Percentiles rank a stretch among this genome's conserved stretches.
These are phyloP conservation scores for Quiscalus mexicanus DNA, from an alignment of 2,113 vertebrate genomes.

Conservation along the genomic window DNA sequence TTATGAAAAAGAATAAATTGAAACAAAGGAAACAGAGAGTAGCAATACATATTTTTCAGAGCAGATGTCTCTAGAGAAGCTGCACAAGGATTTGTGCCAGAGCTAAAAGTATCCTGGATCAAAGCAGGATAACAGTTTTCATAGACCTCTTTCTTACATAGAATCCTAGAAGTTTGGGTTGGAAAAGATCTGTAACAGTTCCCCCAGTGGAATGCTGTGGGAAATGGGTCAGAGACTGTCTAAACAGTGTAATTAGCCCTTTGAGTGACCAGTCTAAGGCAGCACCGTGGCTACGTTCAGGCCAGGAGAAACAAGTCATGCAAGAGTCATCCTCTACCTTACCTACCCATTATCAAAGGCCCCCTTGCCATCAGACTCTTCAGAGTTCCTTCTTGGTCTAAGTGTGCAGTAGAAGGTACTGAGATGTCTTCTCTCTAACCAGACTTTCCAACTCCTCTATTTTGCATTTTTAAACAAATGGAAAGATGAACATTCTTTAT, in stretches of 20 bases:
- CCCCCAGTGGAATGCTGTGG: not conserved
- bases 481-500: not conserved
- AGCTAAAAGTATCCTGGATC: not conserved
- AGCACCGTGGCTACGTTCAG: not conserved
- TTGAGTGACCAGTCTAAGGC: not conserved
- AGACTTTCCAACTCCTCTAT: not conserved
- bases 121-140: not conserved
- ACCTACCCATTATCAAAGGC: not conserved
- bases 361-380: not conserved
- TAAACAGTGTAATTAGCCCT: accelerated
- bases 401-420: not conserved
- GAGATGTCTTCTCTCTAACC: not conserved
- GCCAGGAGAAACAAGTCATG: not conserved
- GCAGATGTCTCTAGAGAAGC: not conserved
- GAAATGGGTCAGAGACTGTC: not conserved
- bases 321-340: not conserved
- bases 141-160: not conserved
- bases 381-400: not conserved
- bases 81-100: not conserved
- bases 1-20: not conserved
- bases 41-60: not conserved
- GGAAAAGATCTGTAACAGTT: not conserved
- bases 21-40: not conserved
- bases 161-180: not conserved
- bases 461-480: not conserved